Conservation (phyloP, 64 coral and sea anemone genomes). For the Actinia tenebrosa region DNA sequence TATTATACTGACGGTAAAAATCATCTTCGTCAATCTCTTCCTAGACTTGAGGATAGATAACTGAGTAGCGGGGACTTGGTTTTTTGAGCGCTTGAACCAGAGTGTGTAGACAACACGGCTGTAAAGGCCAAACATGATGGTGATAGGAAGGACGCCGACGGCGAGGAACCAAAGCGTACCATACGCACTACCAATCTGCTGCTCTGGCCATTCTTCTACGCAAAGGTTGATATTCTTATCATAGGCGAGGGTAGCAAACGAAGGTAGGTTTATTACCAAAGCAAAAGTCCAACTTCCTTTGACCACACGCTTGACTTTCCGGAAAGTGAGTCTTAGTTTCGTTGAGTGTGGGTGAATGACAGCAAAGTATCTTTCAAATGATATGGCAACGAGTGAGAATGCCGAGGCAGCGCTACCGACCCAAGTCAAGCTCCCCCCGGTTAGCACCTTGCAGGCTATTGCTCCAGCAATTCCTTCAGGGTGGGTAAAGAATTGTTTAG, state of each 20-base stretch:
- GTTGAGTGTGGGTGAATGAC: neutral
- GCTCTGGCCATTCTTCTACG: neutral
- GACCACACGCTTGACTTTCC: neutral
- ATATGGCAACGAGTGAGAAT: neutral
- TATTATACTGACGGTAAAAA: slow-evolving; percentile 29
- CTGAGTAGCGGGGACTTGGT: neutral
- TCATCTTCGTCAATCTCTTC: slow-evolving; percentile 35
- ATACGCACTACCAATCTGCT: neutral
- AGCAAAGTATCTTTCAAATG: slow-evolving; percentile 15
- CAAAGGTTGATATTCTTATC: neutral
- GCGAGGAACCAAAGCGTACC: neutral
- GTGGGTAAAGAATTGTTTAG: neutral
- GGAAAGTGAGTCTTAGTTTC: neutral
- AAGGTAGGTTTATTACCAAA: neutral
- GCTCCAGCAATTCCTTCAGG: neutral
- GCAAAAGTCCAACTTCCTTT: neutral
- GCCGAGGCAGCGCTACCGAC: neutral
- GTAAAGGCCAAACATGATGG: slow-evolving; percentile 4
- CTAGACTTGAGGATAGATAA: slow-evolving; percentile 20
- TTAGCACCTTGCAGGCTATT: neutral
- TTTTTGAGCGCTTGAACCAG: neutral
- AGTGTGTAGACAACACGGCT: neutral
- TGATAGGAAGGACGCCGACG: neutral
- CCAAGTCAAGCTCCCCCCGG: neutral
- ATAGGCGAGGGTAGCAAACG: too few species aligned